Evolutionary conservation across 2,797 vertebrate species (phyloP).

Genomic region (Pangasius macronema): DNA sequence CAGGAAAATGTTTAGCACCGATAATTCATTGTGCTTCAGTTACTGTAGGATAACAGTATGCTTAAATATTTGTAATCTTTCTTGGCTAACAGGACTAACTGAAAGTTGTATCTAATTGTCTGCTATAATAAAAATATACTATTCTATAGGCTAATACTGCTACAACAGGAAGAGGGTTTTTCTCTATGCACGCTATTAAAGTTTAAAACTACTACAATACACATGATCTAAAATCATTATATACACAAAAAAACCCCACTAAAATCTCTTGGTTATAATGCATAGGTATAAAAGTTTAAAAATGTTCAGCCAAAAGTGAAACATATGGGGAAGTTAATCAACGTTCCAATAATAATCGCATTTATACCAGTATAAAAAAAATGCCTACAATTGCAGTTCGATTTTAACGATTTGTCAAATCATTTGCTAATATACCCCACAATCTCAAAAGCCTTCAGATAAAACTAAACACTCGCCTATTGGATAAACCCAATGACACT

Average conservation of each 20-base stretch:
- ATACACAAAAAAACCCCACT: slow-evolving; percentile 63
- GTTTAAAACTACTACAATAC: slow-evolving; percentile 66
- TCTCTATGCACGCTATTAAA: slow-evolving; percentile 72
- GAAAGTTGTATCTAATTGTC: slow-evolving; percentile 63
- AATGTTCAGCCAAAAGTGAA: slow-evolving; percentile 64
- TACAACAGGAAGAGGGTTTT: slow-evolving; percentile 68
- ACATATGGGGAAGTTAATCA: slow-evolving; percentile 60
- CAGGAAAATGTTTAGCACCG: slow-evolving; percentile 73
- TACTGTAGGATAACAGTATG: slow-evolving; percentile 67
- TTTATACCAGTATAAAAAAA: slow-evolving; percentile 58
- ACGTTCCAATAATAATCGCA: slow-evolving; percentile 65
- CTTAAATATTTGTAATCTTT: slow-evolving; percentile 76
- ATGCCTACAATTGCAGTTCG: slow-evolving; percentile 57
- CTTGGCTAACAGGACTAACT: slow-evolving; percentile 74
- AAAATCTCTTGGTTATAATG: slow-evolving; percentile 80
- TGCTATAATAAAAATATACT: slow-evolving; percentile 72
- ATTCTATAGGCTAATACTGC: slow-evolving; percentile 69
- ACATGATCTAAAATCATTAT: slow-evolving; percentile 69
- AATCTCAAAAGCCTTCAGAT: slow-evolving; percentile 59
- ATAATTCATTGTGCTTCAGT: slow-evolving; percentile 75
- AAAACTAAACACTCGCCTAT: slow-evolving; percentile 64
- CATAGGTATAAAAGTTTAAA: slow-evolving; percentile 77
- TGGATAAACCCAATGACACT: slow-evolving; percentile 63
- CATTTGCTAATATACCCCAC: slow-evolving; percentile 69
- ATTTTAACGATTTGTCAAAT: slow-evolving; percentile 67